phyloP scores from a whole-genome alignment of 2,113 vertebrate genomes.

The Baryphthengus martii region DNA sequence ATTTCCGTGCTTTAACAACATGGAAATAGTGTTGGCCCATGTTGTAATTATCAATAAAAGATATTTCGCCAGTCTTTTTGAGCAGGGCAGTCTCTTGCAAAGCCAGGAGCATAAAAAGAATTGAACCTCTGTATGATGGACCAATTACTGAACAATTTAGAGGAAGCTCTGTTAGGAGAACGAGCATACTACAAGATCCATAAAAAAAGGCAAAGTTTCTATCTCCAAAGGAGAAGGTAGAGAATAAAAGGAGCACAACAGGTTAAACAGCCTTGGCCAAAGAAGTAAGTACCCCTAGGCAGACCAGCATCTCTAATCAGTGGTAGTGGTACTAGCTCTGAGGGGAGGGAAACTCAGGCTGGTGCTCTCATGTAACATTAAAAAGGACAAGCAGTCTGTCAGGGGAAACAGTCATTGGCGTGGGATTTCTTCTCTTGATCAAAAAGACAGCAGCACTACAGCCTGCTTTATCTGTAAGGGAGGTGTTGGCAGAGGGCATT shows the following conservation, averaged over 20 bases:
- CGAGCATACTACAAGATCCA: background rate
- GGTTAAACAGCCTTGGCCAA: constrained; percentile 50
- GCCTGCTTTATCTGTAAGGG: background rate
- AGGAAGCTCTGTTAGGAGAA: background rate
- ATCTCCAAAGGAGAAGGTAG: background rate
- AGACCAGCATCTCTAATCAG: constrained; percentile 62
- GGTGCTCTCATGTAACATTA: constrained; percentile 70
- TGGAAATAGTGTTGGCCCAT: background rate
- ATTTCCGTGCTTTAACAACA: background rate
- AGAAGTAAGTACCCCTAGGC: constrained; percentile 47
- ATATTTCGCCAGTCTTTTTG: background rate
- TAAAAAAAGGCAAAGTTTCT: background rate
- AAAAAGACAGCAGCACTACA: constrained; percentile 61
- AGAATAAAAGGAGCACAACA: constrained; percentile 46
- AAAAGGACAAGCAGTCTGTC: constrained; percentile 67
- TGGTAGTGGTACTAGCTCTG: constrained; percentile 55
- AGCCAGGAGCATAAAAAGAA: background rate
- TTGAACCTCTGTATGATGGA: background rate
- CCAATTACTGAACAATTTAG: background rate
- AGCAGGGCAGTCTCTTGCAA: background rate
- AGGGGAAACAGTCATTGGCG: constrained; percentile 50
- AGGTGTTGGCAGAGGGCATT: constrained; percentile 14
- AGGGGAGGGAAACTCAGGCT: constrained; percentile 65
- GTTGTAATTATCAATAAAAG: background rate
- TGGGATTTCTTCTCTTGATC: constrained; percentile 66